Evolutionary conservation across 2,797 vertebrate species (phyloP).

Genomic region (Helarctos malayanus): DNA sequence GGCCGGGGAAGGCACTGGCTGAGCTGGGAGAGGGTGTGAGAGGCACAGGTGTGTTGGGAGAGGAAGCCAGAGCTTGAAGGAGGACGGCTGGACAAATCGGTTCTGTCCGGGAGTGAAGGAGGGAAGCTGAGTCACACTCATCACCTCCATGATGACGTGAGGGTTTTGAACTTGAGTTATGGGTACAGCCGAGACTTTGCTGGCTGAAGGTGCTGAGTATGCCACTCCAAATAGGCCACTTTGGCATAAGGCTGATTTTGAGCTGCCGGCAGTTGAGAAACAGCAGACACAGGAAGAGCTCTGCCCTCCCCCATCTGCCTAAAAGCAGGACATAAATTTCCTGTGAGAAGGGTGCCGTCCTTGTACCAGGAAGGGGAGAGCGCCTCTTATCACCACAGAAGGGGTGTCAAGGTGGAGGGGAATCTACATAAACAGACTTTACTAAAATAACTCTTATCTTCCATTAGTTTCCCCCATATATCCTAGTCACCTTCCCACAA

Average conservation of each 20-base stretch:
- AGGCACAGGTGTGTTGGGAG: background rate
- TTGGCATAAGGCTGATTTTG: background rate
- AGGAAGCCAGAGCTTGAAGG: background rate
- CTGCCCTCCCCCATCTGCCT: background rate
- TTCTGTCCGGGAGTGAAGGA: background rate
- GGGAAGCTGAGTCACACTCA: background rate
- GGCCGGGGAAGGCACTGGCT: background rate
- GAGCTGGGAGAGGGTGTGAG: background rate
- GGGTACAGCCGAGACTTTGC: background rate
- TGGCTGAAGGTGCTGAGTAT: background rate
- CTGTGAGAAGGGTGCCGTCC: background rate
- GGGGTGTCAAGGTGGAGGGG: background rate
- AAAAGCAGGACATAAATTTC: conserved; percentile 58
- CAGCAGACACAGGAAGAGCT: background rate
- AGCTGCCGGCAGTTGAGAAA: conserved; percentile 3
- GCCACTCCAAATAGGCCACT: background rate
- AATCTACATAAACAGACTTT: conserved; percentile 37
- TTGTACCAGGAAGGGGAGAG: background rate
- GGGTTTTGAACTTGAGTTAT: conserved; percentile 5
- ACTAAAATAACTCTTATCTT: conserved; percentile 4
- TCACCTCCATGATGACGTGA: background rate
- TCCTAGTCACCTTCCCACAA: background rate
- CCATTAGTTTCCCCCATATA: conserved; percentile 33
- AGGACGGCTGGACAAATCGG: background rate
- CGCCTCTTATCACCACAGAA: background rate